Evolutionary conservation across 2,797 vertebrate species (phyloP), one percentile per base, ranked within the genome.

Genomic region (Spheniscus humboldti): DNA sequence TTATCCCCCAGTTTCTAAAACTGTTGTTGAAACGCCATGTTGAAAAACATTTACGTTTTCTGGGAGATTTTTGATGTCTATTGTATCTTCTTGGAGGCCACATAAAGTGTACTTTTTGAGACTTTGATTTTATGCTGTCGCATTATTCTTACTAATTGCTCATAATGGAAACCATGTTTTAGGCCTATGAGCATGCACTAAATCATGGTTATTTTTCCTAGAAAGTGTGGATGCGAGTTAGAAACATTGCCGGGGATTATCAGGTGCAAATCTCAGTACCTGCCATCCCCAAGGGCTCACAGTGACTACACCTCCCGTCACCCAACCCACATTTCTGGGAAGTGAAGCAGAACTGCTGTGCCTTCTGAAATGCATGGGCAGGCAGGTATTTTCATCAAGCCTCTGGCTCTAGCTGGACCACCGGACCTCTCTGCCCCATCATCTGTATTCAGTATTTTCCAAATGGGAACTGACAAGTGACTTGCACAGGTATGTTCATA

Each of bases 61-160:
- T 50, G 72, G 28, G 92, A 88, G 85, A 87, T 93, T 96, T 96
- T 96, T 94, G 67, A 81, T 92, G 91, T 78, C 78, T 96, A 14
- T 89, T 88, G 43, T 64, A 95, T 90, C 76, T 67, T 78, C 41
- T 18, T 94, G 88, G 88, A 72, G 62, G 10, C 50, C 2, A 5
- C 87, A 96, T 92, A 80, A 57, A 92, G 57, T 18, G 22, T 72
- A 83, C 31, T 86, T 79, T 90, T 90, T 86, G 53, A 77, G 78
- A 69, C 43, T 93, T 94, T 35, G 30, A 88, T 95, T 96, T 82
- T 86, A 57, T 68, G 30, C 60, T 92, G 55, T 92, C 76, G 77
- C 33, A 45, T 91, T 93, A 87, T 96, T 92, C 45, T 97, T 97
- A 92, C 86, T 96, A 96, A 93, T 90, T 94, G 75, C 59, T 88